Evolutionary conservation across 2,888 invertebrate species (phyloP).

Genomic region (Alcis repandata): DNA sequence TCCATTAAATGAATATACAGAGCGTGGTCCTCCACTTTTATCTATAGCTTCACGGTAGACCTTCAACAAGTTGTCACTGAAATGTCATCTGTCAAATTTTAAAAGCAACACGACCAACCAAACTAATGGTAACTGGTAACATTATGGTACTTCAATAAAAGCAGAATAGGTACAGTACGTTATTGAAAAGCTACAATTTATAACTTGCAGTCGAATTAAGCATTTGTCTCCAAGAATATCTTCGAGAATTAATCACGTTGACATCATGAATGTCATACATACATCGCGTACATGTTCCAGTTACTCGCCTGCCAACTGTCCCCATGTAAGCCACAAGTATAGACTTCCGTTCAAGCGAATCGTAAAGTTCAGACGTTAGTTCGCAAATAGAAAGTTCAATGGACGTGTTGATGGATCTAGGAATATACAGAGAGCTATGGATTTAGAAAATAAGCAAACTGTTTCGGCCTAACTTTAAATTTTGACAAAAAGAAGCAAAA

Average conservation of each 20-base stretch:
- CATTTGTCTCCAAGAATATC: not conserved
- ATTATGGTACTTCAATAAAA: no score
- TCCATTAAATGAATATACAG: no score
- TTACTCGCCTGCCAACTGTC: not conserved
- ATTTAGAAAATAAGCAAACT: not conserved
- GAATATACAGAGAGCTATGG: constrained; percentile 5
- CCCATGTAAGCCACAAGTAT: not conserved
- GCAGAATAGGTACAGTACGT: no score
- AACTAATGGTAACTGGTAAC: no score
- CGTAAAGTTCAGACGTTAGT: constrained; percentile 30
- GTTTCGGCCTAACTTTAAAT: no score
- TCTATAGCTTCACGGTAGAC: no score
- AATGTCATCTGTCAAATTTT: no score
- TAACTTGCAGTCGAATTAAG: not conserved
- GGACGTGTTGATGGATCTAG: constrained; percentile 17
- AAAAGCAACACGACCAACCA: no score
- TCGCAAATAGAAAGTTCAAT: constrained; percentile 38
- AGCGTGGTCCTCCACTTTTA: no score
- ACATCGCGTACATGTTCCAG: not conserved
- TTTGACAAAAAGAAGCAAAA: no score
- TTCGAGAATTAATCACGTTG: not conserved
- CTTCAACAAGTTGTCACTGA: no score
- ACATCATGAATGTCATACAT: not conserved
- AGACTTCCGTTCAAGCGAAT: constrained; percentile 29
- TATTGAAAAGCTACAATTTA: no score